A percentile compares a stretch with the other conserved stretches of the same genome.
Evolutionary conservation across 2,113 vertebrate species (phyloP).

Genomic region (Mormoops blainvillei): DNA sequence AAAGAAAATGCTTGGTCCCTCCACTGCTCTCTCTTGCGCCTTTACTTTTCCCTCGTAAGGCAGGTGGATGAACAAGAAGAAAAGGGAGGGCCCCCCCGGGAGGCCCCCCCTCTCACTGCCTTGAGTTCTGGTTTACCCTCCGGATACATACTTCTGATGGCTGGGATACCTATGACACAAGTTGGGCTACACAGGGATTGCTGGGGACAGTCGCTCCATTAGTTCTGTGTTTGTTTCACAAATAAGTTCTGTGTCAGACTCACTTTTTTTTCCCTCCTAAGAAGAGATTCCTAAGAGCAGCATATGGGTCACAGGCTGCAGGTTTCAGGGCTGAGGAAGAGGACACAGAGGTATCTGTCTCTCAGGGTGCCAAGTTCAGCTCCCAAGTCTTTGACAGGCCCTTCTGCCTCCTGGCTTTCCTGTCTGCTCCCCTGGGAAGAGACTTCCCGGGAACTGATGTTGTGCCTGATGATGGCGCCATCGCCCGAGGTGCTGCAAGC

Average conservation of each 20-base stretch:
- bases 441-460: background rate
- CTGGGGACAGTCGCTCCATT: conserved; percentile 7
- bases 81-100: no score
- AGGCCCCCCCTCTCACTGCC: no score
- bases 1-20: background rate
- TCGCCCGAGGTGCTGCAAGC: accelerated
- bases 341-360: background rate
- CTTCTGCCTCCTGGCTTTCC: background rate
- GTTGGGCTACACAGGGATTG: background rate
- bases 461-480: accelerated
- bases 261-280: background rate
- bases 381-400: background rate
- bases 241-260: background rate
- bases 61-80: no score
- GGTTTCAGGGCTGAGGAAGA: background rate
- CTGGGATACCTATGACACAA: conserved; percentile 9
- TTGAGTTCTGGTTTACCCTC: background rate
- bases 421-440: no score
- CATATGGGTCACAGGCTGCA: background rate
- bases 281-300: background rate
- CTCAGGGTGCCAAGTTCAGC: background rate
- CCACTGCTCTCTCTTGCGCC: background rate
- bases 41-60: no score
- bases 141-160: background rate
- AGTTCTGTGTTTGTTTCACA: background rate